Evolutionary conservation across 92 coral and sea anemone genomes (phyloP), one percentile per base, ranked within the genome.

Genomic region (Porites cylindrica): DNA sequence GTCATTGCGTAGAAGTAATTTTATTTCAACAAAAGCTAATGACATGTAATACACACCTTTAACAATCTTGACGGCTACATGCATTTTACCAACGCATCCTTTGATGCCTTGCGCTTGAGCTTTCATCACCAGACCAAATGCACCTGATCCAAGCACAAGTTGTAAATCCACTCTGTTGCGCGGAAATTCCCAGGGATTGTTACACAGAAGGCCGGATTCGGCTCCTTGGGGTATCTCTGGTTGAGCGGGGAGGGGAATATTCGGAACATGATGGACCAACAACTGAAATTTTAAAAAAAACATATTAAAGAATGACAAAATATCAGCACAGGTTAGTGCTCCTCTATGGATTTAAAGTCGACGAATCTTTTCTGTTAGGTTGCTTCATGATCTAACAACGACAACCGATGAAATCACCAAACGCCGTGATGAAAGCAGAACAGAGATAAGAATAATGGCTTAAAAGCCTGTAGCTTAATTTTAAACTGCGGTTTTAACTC

Each of bases 71-170:
- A 97, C 99, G 9, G 99, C 99, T 59, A 97, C 98, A 18, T 94
- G 88, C 76, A 93, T 94, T 78, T 98, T 91, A 12, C 99, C 99
- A 68, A 96, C 95, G 64, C 98, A 93, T 51, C 99, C 99, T 72
- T 97, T 97, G 79, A 97, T 95, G 65, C 98, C 99, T 81, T 93
- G 96, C 73, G 99, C 99, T 32, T 97, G 94, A 8, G 98, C 99
- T 69, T 97, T 97, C 99, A 97, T 97, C 50, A 97, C 99, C 90
- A 97, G 88, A 43, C 99, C 99, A 82, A 97, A 97, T 10, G 99
- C 99, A 17, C 99, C 99, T 23, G 99, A 93, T 14, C 99, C 99
- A 26, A 97, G 91, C 2, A 97, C 93, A 50, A 90, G 79, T 58
- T 95, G 90, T 10, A 94, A 79, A 76, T 84, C 91, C 51, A 97